Conservation (phyloP, 1,140 invertebrate species). For the Epicauta chinensis region DNA sequence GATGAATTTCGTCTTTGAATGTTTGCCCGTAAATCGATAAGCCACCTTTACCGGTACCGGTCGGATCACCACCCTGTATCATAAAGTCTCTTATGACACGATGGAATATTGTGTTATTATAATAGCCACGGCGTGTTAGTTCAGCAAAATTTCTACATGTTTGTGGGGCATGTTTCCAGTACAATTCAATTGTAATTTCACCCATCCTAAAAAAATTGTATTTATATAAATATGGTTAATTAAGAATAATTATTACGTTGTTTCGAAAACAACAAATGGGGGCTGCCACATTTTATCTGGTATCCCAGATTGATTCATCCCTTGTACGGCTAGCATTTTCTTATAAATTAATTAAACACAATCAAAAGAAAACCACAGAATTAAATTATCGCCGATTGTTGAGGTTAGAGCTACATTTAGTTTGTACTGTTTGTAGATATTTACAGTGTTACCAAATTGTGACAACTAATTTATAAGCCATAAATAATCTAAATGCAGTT, state of each 20-base stretch:
- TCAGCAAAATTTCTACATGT: conserved; percentile 97
- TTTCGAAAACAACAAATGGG: conserved; percentile 72
- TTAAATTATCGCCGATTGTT: background rate
- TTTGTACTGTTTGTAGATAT: too few relatives aligned
- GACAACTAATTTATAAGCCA: too few relatives aligned
- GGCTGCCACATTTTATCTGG: conserved; percentile 84
- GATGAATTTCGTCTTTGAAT: conserved; percentile 95
- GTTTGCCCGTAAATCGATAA: conserved; percentile 92
- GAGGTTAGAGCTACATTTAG: background rate
- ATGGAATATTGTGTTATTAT: conserved; percentile 95
- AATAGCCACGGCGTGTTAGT: conserved; percentile 84
- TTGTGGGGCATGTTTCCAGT: conserved; percentile 95
- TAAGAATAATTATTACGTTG: conserved; percentile 53
- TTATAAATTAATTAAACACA: background rate
- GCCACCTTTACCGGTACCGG: conserved; percentile 91
- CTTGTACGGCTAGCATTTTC: conserved; percentile 35
- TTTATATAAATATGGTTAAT: background rate
- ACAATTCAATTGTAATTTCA: conserved; percentile 83
- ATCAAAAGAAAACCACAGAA: too few relatives aligned
- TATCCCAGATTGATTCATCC: conserved; percentile 52
- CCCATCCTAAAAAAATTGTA: conserved; percentile 75
- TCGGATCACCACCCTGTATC: conserved; percentile 95
- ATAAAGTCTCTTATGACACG: conserved; percentile 95
- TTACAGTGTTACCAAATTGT: too few relatives aligned
- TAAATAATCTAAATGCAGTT: too few relatives aligned